phyloP scores from a whole-genome alignment of 2,113 vertebrate genomes.

The Muscicapa adusta region DNA sequence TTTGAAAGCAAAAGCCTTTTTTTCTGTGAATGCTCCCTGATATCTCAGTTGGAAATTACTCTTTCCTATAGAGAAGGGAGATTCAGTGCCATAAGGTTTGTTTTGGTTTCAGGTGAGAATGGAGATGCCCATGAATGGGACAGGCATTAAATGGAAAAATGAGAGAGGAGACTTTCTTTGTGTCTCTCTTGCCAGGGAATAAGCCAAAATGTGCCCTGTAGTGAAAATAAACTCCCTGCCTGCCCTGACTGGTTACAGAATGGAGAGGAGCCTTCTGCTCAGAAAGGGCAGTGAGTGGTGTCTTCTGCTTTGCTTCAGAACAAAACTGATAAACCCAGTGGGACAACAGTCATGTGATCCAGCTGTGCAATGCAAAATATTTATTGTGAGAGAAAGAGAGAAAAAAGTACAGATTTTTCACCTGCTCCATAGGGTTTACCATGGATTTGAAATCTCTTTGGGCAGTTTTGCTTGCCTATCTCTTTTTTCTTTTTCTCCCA shows the following conservation, averaged over 20 bases:
- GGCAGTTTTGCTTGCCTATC: not conserved
- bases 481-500: accelerated
- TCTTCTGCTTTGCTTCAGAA: not conserved
- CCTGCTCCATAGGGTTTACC: not conserved
- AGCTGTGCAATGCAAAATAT: not conserved
- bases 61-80: not conserved
- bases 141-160: not conserved
- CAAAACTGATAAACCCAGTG: not conserved
- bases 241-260: not conserved
- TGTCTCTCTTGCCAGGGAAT: not conserved
- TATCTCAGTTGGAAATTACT: not conserved
- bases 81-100: not conserved
- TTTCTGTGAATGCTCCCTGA: not conserved
- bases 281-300: not conserved
- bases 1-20: not conserved
- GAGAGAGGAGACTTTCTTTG: not conserved
- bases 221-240: not conserved
- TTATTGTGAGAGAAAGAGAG: not conserved
- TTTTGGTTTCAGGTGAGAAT: not conserved
- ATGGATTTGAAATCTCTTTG: not conserved
- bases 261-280: not conserved
- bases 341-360: not conserved
- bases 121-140: not conserved
- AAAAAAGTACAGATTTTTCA: not conserved
- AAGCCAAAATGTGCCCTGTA: not conserved